A percentile compares a stretch with the other conserved stretches of the same genome.
These are phyloP conservation scores for Acanthosepion lycidas DNA, from an alignment of 2,888 invertebrate species.

Conservation along the genomic window DNA sequence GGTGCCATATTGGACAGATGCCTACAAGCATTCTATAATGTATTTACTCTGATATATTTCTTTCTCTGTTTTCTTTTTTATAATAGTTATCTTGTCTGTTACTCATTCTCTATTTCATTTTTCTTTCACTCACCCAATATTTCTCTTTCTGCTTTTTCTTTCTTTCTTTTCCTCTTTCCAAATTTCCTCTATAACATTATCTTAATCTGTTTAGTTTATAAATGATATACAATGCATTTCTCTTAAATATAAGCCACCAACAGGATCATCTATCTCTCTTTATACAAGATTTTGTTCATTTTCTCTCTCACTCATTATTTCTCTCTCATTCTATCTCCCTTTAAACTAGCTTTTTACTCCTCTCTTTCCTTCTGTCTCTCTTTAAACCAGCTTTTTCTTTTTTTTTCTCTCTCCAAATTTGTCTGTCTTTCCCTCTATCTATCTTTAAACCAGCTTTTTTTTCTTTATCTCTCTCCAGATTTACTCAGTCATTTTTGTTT, in stretches of 20 bases:
- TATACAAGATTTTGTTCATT: too few species aligned
- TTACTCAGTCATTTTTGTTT: too few species aligned
- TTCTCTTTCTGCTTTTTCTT: too few species aligned
- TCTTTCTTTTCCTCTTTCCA: too few species aligned
- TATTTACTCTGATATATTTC: neutral
- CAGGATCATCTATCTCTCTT: too few species aligned
- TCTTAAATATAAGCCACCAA: too few species aligned
- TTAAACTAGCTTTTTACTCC: neutral
- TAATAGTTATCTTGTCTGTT: neutral
- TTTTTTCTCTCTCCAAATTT: neutral
- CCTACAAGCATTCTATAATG: neutral
- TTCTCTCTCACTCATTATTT: too few species aligned
- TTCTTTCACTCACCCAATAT: neutral
- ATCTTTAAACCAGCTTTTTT: neutral
- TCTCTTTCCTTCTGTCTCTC: neutral
- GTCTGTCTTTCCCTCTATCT: neutral
- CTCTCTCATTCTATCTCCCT: neutral
- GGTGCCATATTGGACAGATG: slow-evolving; percentile 8
- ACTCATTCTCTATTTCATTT: neutral
- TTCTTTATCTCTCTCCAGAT: too few species aligned
- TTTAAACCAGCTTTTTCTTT: too few species aligned
- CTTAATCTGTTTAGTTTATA: too few species aligned
- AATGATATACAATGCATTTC: too few species aligned
- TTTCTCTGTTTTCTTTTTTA: neutral
- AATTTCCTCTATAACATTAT: too few species aligned